These are phyloP conservation scores for Lysandra bellargus DNA, from an alignment of 2,888 invertebrate species.

Conservation along the genomic window DNA sequence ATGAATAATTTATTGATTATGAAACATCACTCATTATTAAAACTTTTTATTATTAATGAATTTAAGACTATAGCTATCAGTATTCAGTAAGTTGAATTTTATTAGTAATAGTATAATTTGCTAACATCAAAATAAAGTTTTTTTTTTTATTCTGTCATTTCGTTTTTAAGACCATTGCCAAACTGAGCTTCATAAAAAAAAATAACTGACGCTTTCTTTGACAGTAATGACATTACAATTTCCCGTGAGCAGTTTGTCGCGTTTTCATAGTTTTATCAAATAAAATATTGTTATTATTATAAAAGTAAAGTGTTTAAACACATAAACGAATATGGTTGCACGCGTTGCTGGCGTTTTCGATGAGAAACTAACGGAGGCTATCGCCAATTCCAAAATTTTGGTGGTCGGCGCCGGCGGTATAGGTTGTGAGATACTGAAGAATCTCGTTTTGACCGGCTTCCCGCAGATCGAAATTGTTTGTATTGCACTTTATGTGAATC, in stretches of 20 bases:
- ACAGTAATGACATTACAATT: slow-evolving; percentile 44
- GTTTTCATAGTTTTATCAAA: background rate
- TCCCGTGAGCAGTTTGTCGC: background rate
- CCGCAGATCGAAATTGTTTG: slow-evolving; percentile 95
- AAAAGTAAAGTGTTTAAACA: background rate
- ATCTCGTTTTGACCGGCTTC: slow-evolving; percentile 97
- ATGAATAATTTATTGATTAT: too few relatives aligned
- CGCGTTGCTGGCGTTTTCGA: slow-evolving; percentile 84
- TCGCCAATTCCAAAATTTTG: slow-evolving; percentile 87
- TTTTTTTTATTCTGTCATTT: background rate
- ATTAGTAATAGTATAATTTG: too few relatives aligned
- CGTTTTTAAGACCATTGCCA: background rate
- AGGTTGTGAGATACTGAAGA: slow-evolving; percentile 98
- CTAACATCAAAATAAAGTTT: too few relatives aligned
- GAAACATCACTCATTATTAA: too few relatives aligned
- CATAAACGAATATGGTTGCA: slow-evolving; percentile 81
- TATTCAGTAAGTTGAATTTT: too few relatives aligned
- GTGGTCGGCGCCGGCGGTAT: slow-evolving; percentile 99
- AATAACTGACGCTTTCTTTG: slow-evolving; percentile 63
- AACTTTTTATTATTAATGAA: too few relatives aligned
- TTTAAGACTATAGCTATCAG: too few relatives aligned
- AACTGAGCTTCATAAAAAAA: background rate
- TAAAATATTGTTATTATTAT: background rate
- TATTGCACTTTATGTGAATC: slow-evolving; percentile 43
- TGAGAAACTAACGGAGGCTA: slow-evolving; percentile 82